These are phyloP conservation scores for Leuctra nigra DNA, from an alignment of 2,888 invertebrate genomes.

Conservation along the genomic window DNA sequence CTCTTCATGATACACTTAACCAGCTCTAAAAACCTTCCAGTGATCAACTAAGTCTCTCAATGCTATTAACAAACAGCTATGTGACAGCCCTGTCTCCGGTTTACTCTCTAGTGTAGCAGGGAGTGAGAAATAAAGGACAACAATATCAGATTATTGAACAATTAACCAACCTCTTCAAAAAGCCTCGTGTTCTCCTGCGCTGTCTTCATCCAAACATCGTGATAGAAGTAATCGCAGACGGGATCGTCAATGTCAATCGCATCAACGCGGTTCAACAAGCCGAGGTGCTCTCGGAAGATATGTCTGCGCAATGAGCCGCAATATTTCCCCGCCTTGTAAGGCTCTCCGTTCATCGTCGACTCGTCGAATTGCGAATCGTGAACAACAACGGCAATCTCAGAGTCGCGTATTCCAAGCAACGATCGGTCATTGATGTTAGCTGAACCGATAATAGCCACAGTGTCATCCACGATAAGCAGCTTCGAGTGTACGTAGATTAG, in stretches of 20 bases:
- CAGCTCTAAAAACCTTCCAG: no score
- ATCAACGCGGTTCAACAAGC: slow-evolving; percentile 49
- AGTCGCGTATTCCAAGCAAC: slow-evolving; percentile 88
- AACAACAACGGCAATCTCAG: slow-evolving; percentile 85
- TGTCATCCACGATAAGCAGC: slow-evolving; percentile 90
- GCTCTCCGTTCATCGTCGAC: slow-evolving; percentile 73
- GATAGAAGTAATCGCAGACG: slow-evolving; percentile 73
- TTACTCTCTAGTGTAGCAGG: no score
- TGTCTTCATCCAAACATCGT: slow-evolving; percentile 71
- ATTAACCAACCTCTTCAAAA: slow-evolving; percentile 65
- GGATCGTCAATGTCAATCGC: slow-evolving; percentile 70
- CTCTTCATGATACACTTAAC: no score
- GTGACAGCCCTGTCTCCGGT: no score
- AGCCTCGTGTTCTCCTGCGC: slow-evolving; percentile 80
- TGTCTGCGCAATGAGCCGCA: slow-evolving; percentile 78
- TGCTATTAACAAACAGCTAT: no score
- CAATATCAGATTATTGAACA: no score
- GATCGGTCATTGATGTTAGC: slow-evolving; percentile 98
- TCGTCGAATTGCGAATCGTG: slow-evolving; percentile 78
- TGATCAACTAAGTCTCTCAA: no score
- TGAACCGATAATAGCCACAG: slow-evolving; percentile 87
- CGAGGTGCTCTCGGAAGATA: slow-evolving; percentile 89
- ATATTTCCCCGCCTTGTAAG: slow-evolving; percentile 78
- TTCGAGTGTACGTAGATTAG: slow-evolving; percentile 97
- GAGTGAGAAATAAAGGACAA: no score